Percentiles rank a stretch among this genome's conserved stretches.
Evolutionary conservation across 2,888 invertebrate genomes (phyloP).

Genomic region (Leucoma salicis): DNA sequence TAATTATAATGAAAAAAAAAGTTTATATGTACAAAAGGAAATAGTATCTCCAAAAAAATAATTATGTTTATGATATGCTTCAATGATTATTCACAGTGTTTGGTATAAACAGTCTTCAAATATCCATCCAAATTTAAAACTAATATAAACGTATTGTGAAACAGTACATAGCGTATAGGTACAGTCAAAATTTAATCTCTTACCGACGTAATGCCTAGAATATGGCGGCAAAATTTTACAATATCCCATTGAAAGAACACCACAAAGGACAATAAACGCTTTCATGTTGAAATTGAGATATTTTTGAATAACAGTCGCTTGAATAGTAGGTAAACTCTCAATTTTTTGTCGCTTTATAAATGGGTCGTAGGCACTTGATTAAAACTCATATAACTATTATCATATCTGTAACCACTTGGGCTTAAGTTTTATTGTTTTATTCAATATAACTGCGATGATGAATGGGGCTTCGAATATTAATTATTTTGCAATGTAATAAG

Average conservation of each 20-base stretch:
- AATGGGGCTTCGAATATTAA: conserved; percentile 8
- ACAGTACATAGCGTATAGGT: no score
- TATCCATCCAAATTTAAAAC: no score
- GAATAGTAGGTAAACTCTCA: conserved; percentile 24
- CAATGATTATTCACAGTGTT: no score
- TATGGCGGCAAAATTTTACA: conserved; percentile 42
- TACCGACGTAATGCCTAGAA: conserved; percentile 36
- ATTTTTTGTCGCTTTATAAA: conserved; percentile 37
- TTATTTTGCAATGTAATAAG: conserved; percentile 8
- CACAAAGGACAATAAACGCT: conserved; percentile 43
- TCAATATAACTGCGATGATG: conserved; percentile 14
- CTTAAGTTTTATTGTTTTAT: conserved; percentile 19
- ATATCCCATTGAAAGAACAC: conserved; percentile 45
- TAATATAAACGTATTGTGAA: no score
- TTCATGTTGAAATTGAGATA: conserved; percentile 43
- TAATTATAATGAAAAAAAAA: no score
- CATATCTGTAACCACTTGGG: conserved; percentile 33
- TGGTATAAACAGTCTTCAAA: no score
- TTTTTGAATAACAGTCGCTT: conserved; percentile 28
- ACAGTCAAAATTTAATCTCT: no score
- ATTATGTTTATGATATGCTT: no score
- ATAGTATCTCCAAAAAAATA: no score
- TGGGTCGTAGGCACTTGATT: conserved; percentile 23
- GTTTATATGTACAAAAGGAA: no score
- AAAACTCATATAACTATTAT: conserved; percentile 38